A percentile compares a stretch with the other conserved stretches of the same genome.
phyloP scores from a whole-genome alignment of 2,797 vertebrate species.

The Chaunax sp. region DNA sequence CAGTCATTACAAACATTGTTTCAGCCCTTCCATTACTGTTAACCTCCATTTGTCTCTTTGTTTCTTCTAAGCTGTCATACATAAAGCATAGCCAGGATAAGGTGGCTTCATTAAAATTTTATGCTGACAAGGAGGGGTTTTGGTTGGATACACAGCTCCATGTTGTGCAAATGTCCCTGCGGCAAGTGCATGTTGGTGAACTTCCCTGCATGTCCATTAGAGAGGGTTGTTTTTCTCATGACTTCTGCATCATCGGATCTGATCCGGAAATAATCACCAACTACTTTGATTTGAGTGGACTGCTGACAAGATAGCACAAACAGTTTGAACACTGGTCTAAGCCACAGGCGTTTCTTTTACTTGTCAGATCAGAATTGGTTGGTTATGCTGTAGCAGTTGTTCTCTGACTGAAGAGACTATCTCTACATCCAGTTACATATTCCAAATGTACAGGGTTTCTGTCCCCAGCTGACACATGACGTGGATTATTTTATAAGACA shows the following conservation, averaged over 20 bases:
- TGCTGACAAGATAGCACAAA: too few relatives aligned
- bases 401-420: too few relatives aligned
- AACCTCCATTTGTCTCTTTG: conserved; percentile 22
- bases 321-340: too few relatives aligned
- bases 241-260: not conserved
- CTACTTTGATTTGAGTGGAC: too few relatives aligned
- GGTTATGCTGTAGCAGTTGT: too few relatives aligned
- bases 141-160: conserved; percentile 22
- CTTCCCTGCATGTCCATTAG: conserved; percentile 37
- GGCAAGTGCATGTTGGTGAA: conserved; percentile 17
- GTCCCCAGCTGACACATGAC: too few relatives aligned
- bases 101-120: conserved; percentile 47
- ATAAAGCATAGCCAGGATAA: conserved; percentile 46
- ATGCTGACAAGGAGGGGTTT: conserved; percentile 36
- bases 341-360: too few relatives aligned
- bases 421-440: too few relatives aligned
- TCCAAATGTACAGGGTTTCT: too few relatives aligned
- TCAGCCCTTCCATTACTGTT: conserved; percentile 20
- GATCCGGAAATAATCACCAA: too few relatives aligned
- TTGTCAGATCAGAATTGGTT: too few relatives aligned
- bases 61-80: conserved; percentile 39
- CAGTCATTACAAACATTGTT: conserved; percentile 41
- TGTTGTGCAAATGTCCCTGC: conserved; percentile 20
- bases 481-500: too few relatives aligned
- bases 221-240: conserved; percentile 36